Percentiles rank a stretch among this genome's conserved stretches.
phyloP scores from a whole-genome alignment of 2,888 invertebrate genomes.

The Epistrophe grossulariae region DNA sequence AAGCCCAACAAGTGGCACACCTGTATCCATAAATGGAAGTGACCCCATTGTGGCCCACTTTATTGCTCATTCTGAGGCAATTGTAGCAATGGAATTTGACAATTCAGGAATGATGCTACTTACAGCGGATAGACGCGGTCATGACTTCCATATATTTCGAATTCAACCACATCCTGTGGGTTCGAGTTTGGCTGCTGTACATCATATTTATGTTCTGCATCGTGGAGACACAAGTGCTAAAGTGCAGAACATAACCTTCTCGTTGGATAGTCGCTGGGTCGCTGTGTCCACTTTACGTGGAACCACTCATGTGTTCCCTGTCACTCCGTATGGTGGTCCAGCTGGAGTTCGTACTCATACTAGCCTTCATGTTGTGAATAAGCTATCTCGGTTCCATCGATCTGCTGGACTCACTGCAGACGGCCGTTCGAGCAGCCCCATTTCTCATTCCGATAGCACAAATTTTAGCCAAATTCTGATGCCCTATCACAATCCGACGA shows the following conservation, averaged over 20 bases:
- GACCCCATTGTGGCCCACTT: slow-evolving; percentile 94
- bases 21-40: slow-evolving; percentile 84
- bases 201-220: slow-evolving; percentile 97
- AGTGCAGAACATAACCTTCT: slow-evolving; percentile 96
- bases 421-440: slow-evolving; percentile 90
- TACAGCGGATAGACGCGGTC: slow-evolving; percentile 96
- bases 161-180: slow-evolving; percentile 96
- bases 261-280: slow-evolving; percentile 98
- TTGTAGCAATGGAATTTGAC: slow-evolving; percentile 95
- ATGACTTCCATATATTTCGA: slow-evolving; percentile 97
- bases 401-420: slow-evolving; percentile 94
- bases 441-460: slow-evolving; percentile 83
- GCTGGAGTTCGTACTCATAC: slow-evolving; percentile 97
- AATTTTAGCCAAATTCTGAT: slow-evolving; percentile 84
- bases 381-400: slow-evolving; percentile 96
- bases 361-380: slow-evolving; percentile 96
- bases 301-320: slow-evolving; percentile 98
- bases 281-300: slow-evolving; percentile 97
- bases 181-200: slow-evolving; percentile 93
- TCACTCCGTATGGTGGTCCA: slow-evolving; percentile 97
- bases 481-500: slow-evolving; percentile 93
- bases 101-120: slow-evolving; percentile 94
- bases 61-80: slow-evolving; percentile 93
- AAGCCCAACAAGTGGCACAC: slow-evolving; percentile 82
- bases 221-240: slow-evolving; percentile 98